Conservation (phyloP, 1,140 invertebrate species). For the Drosophila seguyi region DNA sequence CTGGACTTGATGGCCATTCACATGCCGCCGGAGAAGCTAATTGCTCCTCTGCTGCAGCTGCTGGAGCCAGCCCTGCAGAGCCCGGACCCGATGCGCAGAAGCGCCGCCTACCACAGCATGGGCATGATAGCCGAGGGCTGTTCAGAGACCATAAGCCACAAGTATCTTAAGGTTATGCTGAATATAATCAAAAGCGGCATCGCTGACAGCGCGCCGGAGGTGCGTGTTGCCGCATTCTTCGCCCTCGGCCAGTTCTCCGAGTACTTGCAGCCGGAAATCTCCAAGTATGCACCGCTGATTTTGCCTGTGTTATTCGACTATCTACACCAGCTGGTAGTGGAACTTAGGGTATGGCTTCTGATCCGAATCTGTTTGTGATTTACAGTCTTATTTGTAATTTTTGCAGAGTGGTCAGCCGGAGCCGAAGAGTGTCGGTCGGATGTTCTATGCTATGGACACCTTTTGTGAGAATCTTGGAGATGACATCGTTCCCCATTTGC, state of each 20-base stretch:
- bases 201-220: constrained; percentile 87
- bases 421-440: constrained; percentile 88
- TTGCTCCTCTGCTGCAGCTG: constrained; percentile 88
- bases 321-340: constrained; percentile 87
- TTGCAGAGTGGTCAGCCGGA: constrained; percentile 86
- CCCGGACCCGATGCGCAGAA: constrained; percentile 87
- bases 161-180: constrained; percentile 90
- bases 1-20: constrained; percentile 91
- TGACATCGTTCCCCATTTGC: constrained; percentile 90
- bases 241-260: constrained; percentile 94
- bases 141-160: constrained; percentile 90
- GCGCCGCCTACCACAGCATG: constrained; percentile 90
- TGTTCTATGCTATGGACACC: constrained; percentile 93
- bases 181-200: constrained; percentile 90
- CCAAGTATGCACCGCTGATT: constrained; percentile 89
- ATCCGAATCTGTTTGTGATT: constrained; percentile 2
- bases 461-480: constrained; percentile 93
- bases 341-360: constrained; percentile 82
- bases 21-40: constrained; percentile 91
- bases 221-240: constrained; percentile 91
- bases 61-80: constrained; percentile 88
- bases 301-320: constrained; percentile 91
- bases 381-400: constrained; percentile 36
- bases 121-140: constrained; percentile 93
- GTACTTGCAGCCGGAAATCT: constrained; percentile 91